These are phyloP conservation scores for Ctena decussata DNA, from an alignment of 2,888 invertebrate species.

Conservation along the genomic window DNA sequence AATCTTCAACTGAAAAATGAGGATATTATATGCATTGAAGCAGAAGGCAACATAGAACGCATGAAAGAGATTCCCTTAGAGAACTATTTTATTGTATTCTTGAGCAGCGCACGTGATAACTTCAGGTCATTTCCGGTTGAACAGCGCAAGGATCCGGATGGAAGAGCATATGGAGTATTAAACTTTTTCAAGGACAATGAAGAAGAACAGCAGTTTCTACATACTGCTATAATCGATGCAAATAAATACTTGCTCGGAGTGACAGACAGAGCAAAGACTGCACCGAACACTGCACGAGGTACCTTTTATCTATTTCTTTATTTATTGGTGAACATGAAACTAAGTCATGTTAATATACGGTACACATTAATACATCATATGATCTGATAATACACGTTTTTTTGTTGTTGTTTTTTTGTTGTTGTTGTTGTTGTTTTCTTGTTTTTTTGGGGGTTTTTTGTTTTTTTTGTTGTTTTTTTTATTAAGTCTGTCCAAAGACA, in stretches of 20 bases:
- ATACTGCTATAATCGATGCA: conserved; percentile 66
- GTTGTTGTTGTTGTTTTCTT: too few species aligned
- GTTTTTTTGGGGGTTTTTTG: too few species aligned
- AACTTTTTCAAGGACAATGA: conserved; percentile 63
- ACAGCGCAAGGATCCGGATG: conserved; percentile 64
- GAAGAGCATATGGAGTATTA: conserved; percentile 63
- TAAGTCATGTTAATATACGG: too few species aligned
- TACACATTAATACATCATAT: too few species aligned
- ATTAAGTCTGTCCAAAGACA: too few species aligned
- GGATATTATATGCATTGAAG: conserved; percentile 68
- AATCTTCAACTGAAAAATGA: conserved; percentile 65
- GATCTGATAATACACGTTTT: too few species aligned
- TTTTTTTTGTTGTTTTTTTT: too few species aligned
- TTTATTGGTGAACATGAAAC: too few species aligned
- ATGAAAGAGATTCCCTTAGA: conserved; percentile 65
- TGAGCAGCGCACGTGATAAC: conserved; percentile 69
- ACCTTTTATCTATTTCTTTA: too few species aligned
- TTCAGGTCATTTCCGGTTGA: conserved; percentile 70
- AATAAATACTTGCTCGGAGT: conserved; percentile 63
- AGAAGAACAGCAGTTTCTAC: conserved; percentile 60
- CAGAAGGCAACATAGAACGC: conserved; percentile 69
- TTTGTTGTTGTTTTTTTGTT: too few species aligned
- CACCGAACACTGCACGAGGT: conserved; percentile 34
- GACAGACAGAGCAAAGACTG: conserved; percentile 42
- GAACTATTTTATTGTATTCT: conserved; percentile 69